Percentiles rank a stretch among this genome's conserved stretches.
Evolutionary conservation across 2,113 vertebrate species (phyloP).

Genomic region (Fregetta grallaria): DNA sequence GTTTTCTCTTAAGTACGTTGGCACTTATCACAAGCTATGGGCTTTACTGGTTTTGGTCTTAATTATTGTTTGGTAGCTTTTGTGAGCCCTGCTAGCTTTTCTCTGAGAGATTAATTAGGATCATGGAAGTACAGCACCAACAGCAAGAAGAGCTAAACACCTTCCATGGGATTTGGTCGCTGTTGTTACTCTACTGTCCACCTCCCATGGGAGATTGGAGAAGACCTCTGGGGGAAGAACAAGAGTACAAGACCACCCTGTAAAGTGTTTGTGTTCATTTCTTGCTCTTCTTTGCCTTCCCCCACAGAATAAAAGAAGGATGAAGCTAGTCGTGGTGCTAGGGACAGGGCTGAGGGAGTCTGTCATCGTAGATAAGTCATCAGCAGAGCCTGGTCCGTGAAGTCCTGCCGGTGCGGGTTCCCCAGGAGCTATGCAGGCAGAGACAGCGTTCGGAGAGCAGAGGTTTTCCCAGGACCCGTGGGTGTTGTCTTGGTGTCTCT

Average conservation of each 20-base stretch:
- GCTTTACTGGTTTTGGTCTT: background rate
- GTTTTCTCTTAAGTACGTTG: background rate
- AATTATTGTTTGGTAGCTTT: background rate
- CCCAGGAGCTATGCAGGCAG: background rate
- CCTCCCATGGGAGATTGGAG: background rate
- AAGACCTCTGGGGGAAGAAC: background rate
- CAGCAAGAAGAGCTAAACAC: background rate
- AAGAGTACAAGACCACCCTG: too few relatives aligned
- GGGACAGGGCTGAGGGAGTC: background rate
- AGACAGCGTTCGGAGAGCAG: background rate
- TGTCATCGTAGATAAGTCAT: background rate
- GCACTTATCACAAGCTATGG: background rate
- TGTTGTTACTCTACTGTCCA: background rate
- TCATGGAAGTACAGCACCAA: background rate
- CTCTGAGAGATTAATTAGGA: background rate
- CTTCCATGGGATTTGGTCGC: background rate
- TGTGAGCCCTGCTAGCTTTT: background rate
- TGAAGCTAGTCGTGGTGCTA: background rate
- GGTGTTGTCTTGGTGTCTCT: background rate
- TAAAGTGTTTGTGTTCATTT: background rate
- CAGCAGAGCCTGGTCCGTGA: background rate
- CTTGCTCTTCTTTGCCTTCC: background rate
- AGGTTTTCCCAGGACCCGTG: background rate
- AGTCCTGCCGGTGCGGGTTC: fast-evolving
- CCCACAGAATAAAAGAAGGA: background rate